Conservation (phyloP, 2,113 vertebrate genomes). For the Pogona vitticeps region DNA sequence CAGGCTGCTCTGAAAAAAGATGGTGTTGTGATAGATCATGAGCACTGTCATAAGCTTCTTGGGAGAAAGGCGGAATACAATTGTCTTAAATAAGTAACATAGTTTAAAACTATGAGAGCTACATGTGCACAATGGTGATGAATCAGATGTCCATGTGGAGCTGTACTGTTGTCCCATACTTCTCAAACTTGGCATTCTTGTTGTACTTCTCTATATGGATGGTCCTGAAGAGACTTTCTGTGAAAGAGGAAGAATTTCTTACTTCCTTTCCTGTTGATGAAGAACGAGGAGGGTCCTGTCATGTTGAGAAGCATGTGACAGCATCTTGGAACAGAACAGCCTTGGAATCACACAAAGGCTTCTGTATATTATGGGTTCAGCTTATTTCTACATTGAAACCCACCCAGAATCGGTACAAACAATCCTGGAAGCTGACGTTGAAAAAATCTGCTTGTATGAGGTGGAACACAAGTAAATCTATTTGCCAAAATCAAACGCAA, state of each 20-base stretch:
- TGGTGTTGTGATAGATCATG: not conserved
- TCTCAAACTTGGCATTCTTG: not conserved
- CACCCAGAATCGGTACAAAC: not conserved
- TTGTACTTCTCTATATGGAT: constrained; percentile 38
- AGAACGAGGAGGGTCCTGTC: not conserved
- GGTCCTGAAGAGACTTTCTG: not conserved
- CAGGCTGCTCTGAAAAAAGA: not conserved
- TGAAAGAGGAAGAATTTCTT: not conserved
- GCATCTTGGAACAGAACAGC: not conserved
- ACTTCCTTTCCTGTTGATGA: not conserved
- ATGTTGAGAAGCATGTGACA: not conserved
- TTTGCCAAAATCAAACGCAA: not conserved
- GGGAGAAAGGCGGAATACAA: not conserved
- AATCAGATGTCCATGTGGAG: constrained; percentile 44
- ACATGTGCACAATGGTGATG: not conserved
- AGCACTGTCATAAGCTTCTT: not conserved
- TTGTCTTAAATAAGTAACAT: not conserved
- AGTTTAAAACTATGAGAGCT: not conserved
- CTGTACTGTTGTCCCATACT: constrained; percentile 18
- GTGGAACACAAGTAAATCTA: not conserved
- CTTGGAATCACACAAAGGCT: not conserved
- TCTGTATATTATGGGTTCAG: not conserved
- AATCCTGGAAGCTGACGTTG: not conserved
- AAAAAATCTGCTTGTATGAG: not conserved
- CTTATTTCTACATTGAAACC: not conserved